Base-by-base conservation (phyloP, 2,888 invertebrate genomes). In the Brachyopa scutellaris region DNA sequence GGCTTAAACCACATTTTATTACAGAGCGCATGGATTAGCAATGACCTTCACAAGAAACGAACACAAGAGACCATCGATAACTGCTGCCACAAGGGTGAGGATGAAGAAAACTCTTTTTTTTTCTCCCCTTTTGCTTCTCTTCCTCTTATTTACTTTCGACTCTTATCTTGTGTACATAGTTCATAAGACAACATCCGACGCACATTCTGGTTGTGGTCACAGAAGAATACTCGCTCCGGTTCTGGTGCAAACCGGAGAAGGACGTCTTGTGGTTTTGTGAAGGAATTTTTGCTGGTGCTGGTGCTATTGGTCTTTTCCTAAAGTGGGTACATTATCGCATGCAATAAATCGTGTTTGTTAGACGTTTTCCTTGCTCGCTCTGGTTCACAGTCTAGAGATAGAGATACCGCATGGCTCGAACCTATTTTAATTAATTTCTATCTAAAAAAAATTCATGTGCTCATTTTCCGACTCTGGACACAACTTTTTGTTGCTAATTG, bases 191-290 rank as follows among this genome's bases (percentile, higher is more conserved):
- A 55, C 19, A 42, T 70, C 59, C 51, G 40, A 59, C 69, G 70
- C 70, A 77, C 70, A 76, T 70, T 77, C 82, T 55, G 45, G 6
- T 51, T 74, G 74, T 69, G 80, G 59, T 69, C 62, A 17, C 42
- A 47, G 38, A 69, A 38, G 11, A 26, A 49, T 8, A 47, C 53
- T 61, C 42, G 57, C 77, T 64, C 33, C 49, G 15, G 53, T 5
- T 13, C 9, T 26, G 6, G 26, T 26, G 4, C 6, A 5, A 2
- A 7, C 26, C 51, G 26, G 51, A 38, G 49, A 61, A 72, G 70
- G 59, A 82, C 47, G 70, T 51, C 70, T 77, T 82, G 82, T 77
- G 82, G 82, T 82, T 82, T 82, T 66, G 47, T 61, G 19, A 19
- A 64, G 69, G 74, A 80, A 80, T 80, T 66, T 67, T 66, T 40